A percentile compares a stretch with the other conserved stretches of the same genome.
Conservation (phyloP, 37 sponge, comb jelly and placozoan genomes). For the Halisarca cf. caerulea region DNA sequence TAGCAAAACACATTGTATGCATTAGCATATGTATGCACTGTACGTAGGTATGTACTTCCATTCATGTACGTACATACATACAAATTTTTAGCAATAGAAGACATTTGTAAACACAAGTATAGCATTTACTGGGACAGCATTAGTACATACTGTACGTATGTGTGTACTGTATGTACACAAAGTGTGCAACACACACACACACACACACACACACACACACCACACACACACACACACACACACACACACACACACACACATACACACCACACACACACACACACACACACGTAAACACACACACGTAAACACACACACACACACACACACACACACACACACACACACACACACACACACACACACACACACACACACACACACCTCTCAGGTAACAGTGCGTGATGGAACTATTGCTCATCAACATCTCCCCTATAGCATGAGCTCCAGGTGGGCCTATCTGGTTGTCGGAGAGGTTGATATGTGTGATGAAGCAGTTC, state of each 20-base stretch:
- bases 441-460: constrained; percentile 74
- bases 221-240: too few relatives aligned
- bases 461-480: constrained; percentile 83
- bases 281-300: too few relatives aligned
- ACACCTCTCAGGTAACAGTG: constrained; percentile 65
- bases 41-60: neutral
- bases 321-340: neutral
- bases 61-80: neutral
- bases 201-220: too few relatives aligned
- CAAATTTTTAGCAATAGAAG: too few relatives aligned
- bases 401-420: constrained; percentile 60
- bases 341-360: neutral
- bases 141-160: neutral
- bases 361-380: constrained; percentile 1
- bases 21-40: too few relatives aligned
- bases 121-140: too few relatives aligned
- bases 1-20: too few relatives aligned
- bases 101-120: too few relatives aligned
- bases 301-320: neutral
- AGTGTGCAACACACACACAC: too few relatives aligned
- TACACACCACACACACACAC: too few relatives aligned
- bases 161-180: neutral
- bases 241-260: too few relatives aligned
- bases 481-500: constrained; percentile 91
- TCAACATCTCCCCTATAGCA: constrained; percentile 58